phyloP scores from a whole-genome alignment of 2,888 invertebrate species.

The Rhagonycha lutea region DNA sequence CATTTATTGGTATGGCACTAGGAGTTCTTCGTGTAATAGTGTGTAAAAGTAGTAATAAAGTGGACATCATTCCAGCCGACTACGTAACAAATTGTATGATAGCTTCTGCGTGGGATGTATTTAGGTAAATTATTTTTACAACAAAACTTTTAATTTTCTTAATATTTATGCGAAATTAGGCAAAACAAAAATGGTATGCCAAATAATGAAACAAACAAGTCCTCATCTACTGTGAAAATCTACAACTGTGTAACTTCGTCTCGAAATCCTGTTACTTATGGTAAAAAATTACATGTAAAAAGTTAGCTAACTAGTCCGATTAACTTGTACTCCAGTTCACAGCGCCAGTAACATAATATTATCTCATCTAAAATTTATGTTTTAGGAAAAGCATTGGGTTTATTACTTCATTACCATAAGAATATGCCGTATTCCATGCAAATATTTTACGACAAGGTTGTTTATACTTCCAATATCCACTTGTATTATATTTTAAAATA shows the following conservation, averaged over 20 bases:
- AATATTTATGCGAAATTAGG: background rate
- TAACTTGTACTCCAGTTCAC: too few species aligned
- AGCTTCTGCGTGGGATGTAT: background rate
- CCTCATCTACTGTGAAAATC: background rate
- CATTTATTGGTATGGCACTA: background rate
- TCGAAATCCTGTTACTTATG: background rate
- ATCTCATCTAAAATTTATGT: too few species aligned
- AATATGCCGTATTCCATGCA: background rate
- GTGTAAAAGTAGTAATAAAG: background rate
- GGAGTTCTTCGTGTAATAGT: background rate
- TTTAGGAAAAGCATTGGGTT: background rate
- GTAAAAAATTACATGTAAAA: background rate
- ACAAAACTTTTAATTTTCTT: background rate
- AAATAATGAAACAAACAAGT: background rate
- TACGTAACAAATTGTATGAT: background rate
- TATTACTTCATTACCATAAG: background rate
- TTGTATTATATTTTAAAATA: conserved; percentile 55
- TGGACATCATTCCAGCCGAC: conserved; percentile 5
- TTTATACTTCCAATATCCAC: conserved; percentile 42
- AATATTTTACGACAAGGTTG: conserved; percentile 48
- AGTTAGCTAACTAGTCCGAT: too few species aligned
- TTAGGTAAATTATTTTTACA: background rate
- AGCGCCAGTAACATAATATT: too few species aligned
- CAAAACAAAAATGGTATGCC: background rate
- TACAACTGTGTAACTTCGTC: background rate